Base-by-base conservation (phyloP, 2,888 invertebrate species). In the Apamea epomidion region DNA sequence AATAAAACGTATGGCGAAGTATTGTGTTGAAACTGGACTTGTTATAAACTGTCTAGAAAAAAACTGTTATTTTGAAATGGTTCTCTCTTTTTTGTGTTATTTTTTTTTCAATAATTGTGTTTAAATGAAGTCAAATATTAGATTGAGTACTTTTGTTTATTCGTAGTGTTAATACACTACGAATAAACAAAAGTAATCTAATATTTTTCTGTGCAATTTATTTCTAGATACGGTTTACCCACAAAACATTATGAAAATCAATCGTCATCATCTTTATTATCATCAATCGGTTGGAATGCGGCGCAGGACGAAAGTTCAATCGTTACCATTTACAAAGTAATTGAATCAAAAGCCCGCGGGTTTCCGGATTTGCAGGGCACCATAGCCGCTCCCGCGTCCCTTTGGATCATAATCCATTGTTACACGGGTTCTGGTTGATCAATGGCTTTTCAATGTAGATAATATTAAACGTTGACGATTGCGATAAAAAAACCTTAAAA, bases 341-440 rank as follows among this genome's bases (percentile, higher is more conserved):
- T 91, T 90, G 87, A 89, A 89, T 90, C 88, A 87, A 90, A 90
- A 90, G 86, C 88, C 84, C 78, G 74, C 75, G 86, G 74, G 78
- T 80, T 84, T 84, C 84, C 75, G 83, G 85, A 82, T 89, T 75
- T 62, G 62, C 77, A 81, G 67, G 37, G 32, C 21, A 2, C 51
- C 29, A 14, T 29, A 54, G 18, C 54, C 45, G 45, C 42, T 58
- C 72, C 76, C n/a, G 65, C 69, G 74, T 60, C 69, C 72, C 65
- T 65, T 29, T 14, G 12, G 7, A 7, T 37, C 45, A 14, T 45
- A 58, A 16, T 80, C 85, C 85, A 83, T 85, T 88, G 80, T 85
- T 45, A 48, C 14, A 76, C 74, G 80, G 37, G 12, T 67, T 81
- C 58, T 76, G n/a, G 65, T 68, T 54, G 54, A 78, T 58, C 2